Percentiles rank a stretch among this genome's conserved stretches.
phyloP scores from a whole-genome alignment of 2,888 invertebrate species.

The Plutella xylostella region DNA sequence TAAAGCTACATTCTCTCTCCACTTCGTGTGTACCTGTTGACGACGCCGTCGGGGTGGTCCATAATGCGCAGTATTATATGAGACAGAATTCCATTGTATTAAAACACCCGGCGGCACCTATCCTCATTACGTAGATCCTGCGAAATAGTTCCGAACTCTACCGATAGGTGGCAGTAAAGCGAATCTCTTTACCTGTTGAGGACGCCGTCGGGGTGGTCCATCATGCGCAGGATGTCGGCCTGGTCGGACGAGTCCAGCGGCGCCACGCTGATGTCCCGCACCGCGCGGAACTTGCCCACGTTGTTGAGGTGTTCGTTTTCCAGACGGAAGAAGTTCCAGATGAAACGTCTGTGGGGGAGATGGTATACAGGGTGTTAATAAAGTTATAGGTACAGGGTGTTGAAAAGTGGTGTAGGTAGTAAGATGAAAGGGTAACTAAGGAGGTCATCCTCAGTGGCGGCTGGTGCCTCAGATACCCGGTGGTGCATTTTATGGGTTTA shows the following conservation, averaged over 20 bases:
- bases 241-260: conserved; percentile 95
- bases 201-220: conserved; percentile 90
- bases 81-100: too few species aligned
- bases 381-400: too few species aligned
- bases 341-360: conserved; percentile 77
- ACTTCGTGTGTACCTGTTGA: conserved; percentile 4
- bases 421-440: too few species aligned
- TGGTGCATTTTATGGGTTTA: too few species aligned
- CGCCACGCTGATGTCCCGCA: conserved; percentile 96
- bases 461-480: too few species aligned
- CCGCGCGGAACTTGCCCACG: conserved; percentile 98
- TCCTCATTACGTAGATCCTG: too few species aligned
- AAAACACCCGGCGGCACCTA: too few species aligned
- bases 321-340: conserved; percentile 99
- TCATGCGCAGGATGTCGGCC: conserved; percentile 89
- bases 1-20: too few species aligned
- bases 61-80: conserved; percentile 94
- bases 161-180: too few species aligned
- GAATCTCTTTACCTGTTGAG: conserved; percentile 9
- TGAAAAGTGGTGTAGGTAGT: too few species aligned
- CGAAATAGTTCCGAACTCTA: too few species aligned
- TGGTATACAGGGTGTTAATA: neutral
- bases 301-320: conserved; percentile 99
- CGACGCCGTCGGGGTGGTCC: conserved; percentile 87
- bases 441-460: too few species aligned